These are phyloP conservation scores for Lates calcarifer DNA, from an alignment of 2,113 vertebrate species.

Conservation along the genomic window DNA sequence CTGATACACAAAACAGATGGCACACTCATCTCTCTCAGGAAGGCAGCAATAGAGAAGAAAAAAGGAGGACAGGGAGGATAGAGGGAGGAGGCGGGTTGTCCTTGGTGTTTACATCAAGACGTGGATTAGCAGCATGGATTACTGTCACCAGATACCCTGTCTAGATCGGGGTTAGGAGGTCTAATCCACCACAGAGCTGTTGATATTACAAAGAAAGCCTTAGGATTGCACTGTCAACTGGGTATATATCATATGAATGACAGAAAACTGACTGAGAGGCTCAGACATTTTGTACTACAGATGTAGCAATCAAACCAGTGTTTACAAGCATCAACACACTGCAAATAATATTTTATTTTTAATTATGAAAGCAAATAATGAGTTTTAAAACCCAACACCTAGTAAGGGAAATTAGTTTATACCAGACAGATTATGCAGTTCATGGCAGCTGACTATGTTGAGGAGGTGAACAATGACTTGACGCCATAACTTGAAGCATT, in stretches of 20 bases:
- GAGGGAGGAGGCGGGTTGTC: slow-evolving; percentile 60
- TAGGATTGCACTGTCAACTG: slow-evolving; percentile 58
- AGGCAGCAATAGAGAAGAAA: slow-evolving; percentile 31
- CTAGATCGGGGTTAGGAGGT: slow-evolving; percentile 74
- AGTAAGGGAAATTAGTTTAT: slow-evolving; percentile 4
- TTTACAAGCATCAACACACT: slow-evolving; percentile 22
- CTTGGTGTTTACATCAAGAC: slow-evolving; percentile 79
- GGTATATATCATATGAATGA: slow-evolving; percentile 43
- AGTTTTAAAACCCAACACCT: neutral
- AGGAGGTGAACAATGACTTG: neutral
- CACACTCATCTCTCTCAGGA: slow-evolving; percentile 62
- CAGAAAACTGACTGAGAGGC: slow-evolving; percentile 35
- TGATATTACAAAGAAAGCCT: slow-evolving; percentile 74
- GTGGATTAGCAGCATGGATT: slow-evolving; percentile 82
- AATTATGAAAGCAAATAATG: slow-evolving; percentile 22
- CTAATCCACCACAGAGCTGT: slow-evolving; percentile 77
- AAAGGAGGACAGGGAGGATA: slow-evolving; percentile 55
- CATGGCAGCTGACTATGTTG: neutral
- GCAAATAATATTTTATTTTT: slow-evolving; percentile 33
- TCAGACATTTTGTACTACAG: slow-evolving; percentile 30
- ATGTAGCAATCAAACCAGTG: slow-evolving; percentile 27
- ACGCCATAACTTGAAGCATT: neutral
- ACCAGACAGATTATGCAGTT: neutral
- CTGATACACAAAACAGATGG: slow-evolving; percentile 72
- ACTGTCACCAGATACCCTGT: slow-evolving; percentile 81